Conservation (phyloP, 2,113 vertebrate genomes). For the Amphilophus citrinellus region DNA sequence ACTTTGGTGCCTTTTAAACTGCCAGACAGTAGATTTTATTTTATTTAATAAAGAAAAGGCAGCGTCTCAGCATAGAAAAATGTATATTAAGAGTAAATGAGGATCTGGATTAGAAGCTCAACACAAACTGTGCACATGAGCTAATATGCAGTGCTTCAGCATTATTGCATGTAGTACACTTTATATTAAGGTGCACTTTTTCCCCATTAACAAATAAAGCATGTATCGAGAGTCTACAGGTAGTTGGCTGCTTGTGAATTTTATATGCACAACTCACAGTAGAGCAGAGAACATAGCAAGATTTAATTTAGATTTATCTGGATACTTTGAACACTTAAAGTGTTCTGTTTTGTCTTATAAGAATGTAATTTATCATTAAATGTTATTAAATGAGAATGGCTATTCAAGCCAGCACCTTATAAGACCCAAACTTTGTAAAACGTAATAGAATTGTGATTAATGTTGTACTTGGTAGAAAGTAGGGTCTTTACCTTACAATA, state of each 20-base stretch:
- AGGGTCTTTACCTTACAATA: no score
- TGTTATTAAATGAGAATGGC: not conserved
- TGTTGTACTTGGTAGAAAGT: not conserved
- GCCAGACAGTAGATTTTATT: not conserved
- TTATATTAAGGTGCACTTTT: not conserved
- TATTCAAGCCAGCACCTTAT: not conserved
- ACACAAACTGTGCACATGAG: no score
- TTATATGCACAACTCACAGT: not conserved
- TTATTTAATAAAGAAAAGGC: not conserved
- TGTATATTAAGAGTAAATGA: not conserved
- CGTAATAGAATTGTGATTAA: not conserved
- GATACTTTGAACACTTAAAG: not conserved
- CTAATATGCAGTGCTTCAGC: not conserved
- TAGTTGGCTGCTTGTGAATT: not conserved
- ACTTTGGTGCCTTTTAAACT: constrained; percentile 9
- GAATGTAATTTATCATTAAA: not conserved
- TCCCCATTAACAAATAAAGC: not conserved
- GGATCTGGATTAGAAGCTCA: no score
- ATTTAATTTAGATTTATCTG: not conserved
- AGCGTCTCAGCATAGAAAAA: not conserved
- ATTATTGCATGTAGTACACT: not conserved
- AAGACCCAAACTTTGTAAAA: not conserved
- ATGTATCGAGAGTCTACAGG: not conserved
- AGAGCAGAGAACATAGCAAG: no score
- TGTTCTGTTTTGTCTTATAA: not conserved